Evolutionary conservation across 1,140 invertebrate genomes (phyloP).

Genomic region (Penaeus chinensis): DNA sequence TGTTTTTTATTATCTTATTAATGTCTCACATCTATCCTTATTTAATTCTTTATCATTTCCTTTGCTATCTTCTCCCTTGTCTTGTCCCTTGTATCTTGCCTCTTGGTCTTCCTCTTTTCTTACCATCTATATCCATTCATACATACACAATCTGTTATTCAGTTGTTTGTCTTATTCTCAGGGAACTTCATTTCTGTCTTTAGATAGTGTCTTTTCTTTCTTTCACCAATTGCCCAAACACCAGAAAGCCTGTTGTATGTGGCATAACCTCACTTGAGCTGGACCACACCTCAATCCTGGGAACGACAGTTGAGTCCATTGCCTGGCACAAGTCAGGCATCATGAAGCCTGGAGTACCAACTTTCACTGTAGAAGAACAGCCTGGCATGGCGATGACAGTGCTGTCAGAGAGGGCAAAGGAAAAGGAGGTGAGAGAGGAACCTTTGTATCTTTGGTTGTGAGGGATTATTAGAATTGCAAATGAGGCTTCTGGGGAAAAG

Average conservation of each 20-base stretch:
- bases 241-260: slow-evolving; percentile 77
- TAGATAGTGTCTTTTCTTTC: neutral
- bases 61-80: neutral
- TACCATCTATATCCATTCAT: neutral
- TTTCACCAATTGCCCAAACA: neutral
- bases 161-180: neutral
- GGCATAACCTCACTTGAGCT: slow-evolving; percentile 91
- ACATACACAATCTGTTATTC: neutral
- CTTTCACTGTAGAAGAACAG: slow-evolving; percentile 81
- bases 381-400: slow-evolving; percentile 77
- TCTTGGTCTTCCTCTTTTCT: neutral
- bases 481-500: neutral
- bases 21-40: neutral
- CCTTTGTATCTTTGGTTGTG: slow-evolving; percentile 18
- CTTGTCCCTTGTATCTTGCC: neutral
- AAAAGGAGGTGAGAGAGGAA: slow-evolving; percentile 72
- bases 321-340: slow-evolving; percentile 97
- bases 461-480: neutral
- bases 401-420: slow-evolving; percentile 75
- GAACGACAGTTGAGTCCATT: slow-evolving; percentile 86
- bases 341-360: slow-evolving; percentile 82
- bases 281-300: slow-evolving; percentile 90
- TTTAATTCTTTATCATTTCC: neutral
- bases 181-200: neutral
- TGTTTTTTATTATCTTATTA: neutral